These are phyloP conservation scores for Drosophila punjabiensis DNA, from an alignment of 1,140 invertebrate species.

Conservation along the genomic window DNA sequence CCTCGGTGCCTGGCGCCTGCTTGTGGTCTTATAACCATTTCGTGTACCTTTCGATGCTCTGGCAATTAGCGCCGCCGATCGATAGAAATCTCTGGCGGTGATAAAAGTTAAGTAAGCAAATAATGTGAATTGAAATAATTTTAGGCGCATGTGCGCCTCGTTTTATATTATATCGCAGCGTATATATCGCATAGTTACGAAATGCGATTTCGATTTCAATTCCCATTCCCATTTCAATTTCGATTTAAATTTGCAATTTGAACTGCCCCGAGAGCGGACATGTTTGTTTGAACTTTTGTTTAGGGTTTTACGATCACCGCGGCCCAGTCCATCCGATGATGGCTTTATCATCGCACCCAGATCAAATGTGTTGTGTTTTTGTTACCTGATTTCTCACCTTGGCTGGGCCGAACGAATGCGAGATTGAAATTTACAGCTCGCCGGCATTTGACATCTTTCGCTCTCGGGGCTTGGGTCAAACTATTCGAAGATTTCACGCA, in stretches of 20 bases:
- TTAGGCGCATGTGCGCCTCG: constrained; percentile 47
- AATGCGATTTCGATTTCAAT: constrained; percentile 46
- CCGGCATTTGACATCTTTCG: constrained; percentile 52
- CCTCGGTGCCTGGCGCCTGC: constrained; percentile 33
- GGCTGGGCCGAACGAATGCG: not conserved
- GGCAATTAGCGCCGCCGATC: constrained; percentile 67
- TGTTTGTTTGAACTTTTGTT: constrained; percentile 59
- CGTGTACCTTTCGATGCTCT: constrained; percentile 60
- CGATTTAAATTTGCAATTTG: constrained; percentile 70
- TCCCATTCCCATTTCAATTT: too few relatives aligned
- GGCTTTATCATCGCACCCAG: constrained; percentile 60
- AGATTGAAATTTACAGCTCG: constrained; percentile 54
- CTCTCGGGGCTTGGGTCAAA: constrained; percentile 46
- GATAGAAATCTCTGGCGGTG: constrained; percentile 53
- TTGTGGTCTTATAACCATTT: constrained; percentile 36
- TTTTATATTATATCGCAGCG: not conserved
- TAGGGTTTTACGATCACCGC: constrained; percentile 40
- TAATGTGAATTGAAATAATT: constrained; percentile 76
- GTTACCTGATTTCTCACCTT: constrained; percentile 42
- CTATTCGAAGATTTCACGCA: constrained; percentile 80
- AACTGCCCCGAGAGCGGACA: constrained; percentile 25
- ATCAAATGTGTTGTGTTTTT: constrained; percentile 59
- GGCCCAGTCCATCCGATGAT: constrained; percentile 45
- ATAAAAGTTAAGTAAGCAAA: constrained; percentile 85
- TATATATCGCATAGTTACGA: constrained; percentile 33